Conservation (phyloP, 2,888 invertebrate species). For the Tenthredo livida region DNA sequence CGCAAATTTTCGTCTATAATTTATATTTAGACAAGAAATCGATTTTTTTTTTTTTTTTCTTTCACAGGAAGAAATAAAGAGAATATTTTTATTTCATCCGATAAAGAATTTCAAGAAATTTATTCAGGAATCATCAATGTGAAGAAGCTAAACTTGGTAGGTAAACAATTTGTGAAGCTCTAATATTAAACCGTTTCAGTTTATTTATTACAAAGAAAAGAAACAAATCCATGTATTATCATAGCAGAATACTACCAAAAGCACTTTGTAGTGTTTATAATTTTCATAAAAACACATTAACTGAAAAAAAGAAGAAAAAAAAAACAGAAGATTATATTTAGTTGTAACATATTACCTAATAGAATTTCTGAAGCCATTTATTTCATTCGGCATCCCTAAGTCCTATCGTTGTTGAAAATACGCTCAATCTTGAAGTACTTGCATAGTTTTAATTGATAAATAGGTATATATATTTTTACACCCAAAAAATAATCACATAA, state of each 20-base stretch:
- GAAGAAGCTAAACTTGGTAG: neutral
- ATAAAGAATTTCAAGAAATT: neutral
- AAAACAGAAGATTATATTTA: neutral
- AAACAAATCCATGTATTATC: neutral
- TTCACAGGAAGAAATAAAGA: neutral
- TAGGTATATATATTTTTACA: neutral
- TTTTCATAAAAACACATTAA: neutral
- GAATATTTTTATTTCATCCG: neutral
- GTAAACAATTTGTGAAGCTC: neutral
- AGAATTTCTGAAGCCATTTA: neutral
- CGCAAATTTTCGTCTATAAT: no score
- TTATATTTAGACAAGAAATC: neutral
- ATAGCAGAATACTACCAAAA: neutral
- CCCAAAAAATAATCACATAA: neutral
- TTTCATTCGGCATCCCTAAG: neutral
- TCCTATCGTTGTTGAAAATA: neutral
- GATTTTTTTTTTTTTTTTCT: neutral
- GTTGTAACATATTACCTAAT: neutral
- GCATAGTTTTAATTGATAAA: neutral
- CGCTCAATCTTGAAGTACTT: neutral
- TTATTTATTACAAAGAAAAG: neutral
- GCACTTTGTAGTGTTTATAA: neutral
- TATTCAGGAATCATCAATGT: neutral
- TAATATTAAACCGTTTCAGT: neutral
- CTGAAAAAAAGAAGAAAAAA: neutral